These are phyloP conservation scores for Sebastes vulpes DNA, from an alignment of 2,797 vertebrate genomes.

Conservation along the genomic window DNA sequence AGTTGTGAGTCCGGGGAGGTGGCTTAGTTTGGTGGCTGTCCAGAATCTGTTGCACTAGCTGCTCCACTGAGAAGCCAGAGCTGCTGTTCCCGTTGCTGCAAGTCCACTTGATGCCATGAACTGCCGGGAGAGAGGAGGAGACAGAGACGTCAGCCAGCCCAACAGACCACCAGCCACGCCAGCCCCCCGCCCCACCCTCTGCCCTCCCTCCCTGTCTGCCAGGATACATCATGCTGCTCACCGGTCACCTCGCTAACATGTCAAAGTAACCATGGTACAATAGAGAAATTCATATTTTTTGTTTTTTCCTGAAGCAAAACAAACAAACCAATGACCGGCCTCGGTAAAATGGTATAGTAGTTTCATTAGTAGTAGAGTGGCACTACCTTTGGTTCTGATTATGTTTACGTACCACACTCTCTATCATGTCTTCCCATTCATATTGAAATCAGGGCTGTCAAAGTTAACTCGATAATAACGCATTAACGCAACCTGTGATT, in stretches of 20 bases:
- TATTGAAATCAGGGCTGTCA: neutral
- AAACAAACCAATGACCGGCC: constrained; percentile 6
- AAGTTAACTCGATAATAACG: no score
- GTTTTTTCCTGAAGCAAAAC: neutral
- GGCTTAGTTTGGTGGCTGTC: constrained; percentile 99
- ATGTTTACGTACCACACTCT: neutral
- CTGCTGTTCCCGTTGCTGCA: constrained; percentile 99
- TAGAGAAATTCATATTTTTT: neutral
- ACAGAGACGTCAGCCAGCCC: constrained; percentile 86
- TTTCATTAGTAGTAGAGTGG: neutral
- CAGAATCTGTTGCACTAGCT: constrained; percentile 99
- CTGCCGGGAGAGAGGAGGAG: constrained; percentile 89
- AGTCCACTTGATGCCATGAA: constrained; percentile 99
- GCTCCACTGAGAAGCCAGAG: constrained; percentile 99
- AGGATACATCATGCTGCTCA: constrained; percentile 11
- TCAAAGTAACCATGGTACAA: neutral
- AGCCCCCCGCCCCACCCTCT: constrained; percentile 78
- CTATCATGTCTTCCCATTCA: neutral
- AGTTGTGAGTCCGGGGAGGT: constrained; percentile 99
- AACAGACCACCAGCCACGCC: constrained; percentile 84
- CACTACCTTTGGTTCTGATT: neutral
- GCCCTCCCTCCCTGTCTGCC: constrained; percentile 48
- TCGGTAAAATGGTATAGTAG: neutral
- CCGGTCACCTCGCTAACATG: constrained; percentile 18
- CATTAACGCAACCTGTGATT: no score